Conservation (phyloP, 2,113 vertebrate genomes). For the Perca schrenkii region DNA sequence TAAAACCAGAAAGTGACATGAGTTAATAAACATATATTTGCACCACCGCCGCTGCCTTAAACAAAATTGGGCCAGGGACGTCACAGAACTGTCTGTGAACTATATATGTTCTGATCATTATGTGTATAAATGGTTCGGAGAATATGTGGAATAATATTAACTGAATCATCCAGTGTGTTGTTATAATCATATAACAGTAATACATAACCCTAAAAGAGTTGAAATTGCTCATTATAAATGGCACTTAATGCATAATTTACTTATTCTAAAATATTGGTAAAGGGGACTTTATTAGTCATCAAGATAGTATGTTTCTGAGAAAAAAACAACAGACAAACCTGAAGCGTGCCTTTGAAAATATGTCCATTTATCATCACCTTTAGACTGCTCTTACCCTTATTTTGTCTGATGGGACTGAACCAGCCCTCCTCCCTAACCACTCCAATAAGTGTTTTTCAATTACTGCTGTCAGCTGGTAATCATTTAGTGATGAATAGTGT, state of each 20-base stretch:
- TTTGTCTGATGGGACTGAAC: constrained; percentile 92
- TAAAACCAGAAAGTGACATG: too few relatives aligned
- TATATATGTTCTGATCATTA: neutral
- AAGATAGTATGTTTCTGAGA: constrained; percentile 16
- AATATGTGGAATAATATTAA: neutral
- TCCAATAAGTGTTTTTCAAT: constrained; percentile 99
- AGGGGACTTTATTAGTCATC: constrained; percentile 37
- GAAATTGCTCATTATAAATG: neutral
- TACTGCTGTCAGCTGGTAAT: constrained; percentile 98
- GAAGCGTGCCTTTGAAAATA: constrained; percentile 59
- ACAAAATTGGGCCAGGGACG: too few relatives aligned
- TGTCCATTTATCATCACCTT: constrained; percentile 76
- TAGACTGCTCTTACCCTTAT: constrained; percentile 81
- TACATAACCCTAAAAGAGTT: neutral
- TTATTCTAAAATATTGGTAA: neutral
- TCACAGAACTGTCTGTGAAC: too few relatives aligned
- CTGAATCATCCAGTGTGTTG: neutral
- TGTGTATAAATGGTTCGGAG: neutral
- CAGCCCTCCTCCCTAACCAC: constrained; percentile 86
- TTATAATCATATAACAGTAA: neutral
- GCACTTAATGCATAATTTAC: neutral
- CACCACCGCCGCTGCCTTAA: too few relatives aligned
- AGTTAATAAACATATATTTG: too few relatives aligned
- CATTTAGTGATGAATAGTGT: constrained; percentile 99
- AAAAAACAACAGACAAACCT: constrained; percentile 38